These are phyloP conservation scores for Neodiprion lecontei DNA, from an alignment of 1,140 invertebrate species.

Conservation along the genomic window DNA sequence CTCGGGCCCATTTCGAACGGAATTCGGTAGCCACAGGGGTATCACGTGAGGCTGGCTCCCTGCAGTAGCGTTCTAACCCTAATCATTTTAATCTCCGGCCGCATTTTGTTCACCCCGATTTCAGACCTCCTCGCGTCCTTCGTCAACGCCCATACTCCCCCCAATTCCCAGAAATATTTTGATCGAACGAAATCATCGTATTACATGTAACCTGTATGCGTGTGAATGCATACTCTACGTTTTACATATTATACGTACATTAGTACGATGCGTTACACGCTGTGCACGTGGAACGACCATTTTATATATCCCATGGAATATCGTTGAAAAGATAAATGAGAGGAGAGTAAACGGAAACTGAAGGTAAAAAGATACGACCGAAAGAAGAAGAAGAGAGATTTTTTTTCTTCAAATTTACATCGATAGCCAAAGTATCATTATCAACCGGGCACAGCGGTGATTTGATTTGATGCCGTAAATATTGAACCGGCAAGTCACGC, in stretches of 20 bases:
- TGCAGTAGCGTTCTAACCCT: conserved; percentile 46
- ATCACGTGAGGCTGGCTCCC: conserved; percentile 46
- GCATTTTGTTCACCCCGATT: conserved; percentile 23
- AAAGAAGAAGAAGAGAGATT: not conserved
- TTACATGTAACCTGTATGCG: not conserved
- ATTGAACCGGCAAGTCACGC: not conserved
- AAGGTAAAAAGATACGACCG: no score
- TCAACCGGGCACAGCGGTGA: not conserved
- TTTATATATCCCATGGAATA: not conserved
- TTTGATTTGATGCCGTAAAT: not conserved
- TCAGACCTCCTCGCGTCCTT: conserved; percentile 23
- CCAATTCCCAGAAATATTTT: conserved; percentile 16
- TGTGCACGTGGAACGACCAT: no score
- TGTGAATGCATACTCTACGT: no score
- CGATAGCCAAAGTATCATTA: no score
- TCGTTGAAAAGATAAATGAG: not conserved
- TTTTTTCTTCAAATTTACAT: not conserved
- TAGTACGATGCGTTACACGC: no score
- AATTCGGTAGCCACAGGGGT: conserved; percentile 55
- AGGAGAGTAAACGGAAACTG: not conserved
- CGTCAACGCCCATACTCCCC: not conserved
- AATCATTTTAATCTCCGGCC: conserved; percentile 49
- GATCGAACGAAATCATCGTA: conserved; percentile 17
- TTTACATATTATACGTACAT: no score
- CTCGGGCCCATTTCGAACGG: conserved; percentile 39